phyloP scores from a whole-genome alignment of 1,140 invertebrate genomes.

The Octopus sinensis region DNA sequence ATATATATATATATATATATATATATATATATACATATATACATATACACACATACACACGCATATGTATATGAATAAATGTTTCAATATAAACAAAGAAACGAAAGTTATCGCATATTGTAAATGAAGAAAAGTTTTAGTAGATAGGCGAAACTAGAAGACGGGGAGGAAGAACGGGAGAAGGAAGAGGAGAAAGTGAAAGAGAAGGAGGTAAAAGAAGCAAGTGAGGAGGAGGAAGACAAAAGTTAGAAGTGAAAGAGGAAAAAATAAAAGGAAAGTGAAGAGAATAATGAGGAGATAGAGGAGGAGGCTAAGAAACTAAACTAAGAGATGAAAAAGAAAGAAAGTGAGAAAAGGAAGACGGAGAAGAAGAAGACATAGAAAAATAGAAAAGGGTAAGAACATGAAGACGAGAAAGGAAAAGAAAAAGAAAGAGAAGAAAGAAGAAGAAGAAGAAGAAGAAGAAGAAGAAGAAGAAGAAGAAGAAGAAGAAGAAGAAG shows the following conservation, averaged over 20 bases:
- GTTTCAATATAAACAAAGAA: too few species aligned
- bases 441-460: too few species aligned
- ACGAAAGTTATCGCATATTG: too few species aligned
- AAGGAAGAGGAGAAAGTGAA: background rate
- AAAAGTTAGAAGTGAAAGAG: background rate
- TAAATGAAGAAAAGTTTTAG: too few species aligned
- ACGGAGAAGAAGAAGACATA: background rate
- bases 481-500: too few species aligned
- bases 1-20: too few species aligned
- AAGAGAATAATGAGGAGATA: background rate
- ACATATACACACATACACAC: too few species aligned
- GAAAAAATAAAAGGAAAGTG: background rate
- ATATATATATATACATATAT: too few species aligned
- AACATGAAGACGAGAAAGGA: too few species aligned
- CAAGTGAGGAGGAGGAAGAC: background rate
- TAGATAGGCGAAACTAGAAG: background rate
- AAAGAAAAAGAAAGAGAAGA: too few species aligned
- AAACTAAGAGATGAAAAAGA: background rate
- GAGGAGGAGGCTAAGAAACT: background rate
- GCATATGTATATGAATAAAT: too few species aligned
- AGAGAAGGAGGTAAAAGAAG: background rate
- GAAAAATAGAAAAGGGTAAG: background rate
- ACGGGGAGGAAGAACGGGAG: background rate
- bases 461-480: too few species aligned
- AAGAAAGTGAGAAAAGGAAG: background rate